Percentiles rank a stretch among this genome's conserved stretches.
These are phyloP conservation scores for Ceramica pisi DNA, from an alignment of 2,888 invertebrate genomes.

Conservation along the genomic window DNA sequence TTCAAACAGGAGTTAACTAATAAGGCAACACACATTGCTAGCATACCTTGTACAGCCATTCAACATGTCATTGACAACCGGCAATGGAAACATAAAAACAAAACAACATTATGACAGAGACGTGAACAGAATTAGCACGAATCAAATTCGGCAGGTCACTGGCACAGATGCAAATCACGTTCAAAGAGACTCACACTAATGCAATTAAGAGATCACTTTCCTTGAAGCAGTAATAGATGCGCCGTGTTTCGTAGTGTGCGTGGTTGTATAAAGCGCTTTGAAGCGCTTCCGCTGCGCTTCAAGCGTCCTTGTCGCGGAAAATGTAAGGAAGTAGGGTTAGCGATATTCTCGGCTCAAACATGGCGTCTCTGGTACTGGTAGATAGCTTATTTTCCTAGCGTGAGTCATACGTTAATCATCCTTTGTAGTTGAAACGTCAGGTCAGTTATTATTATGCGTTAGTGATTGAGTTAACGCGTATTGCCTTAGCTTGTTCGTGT, in stretches of 20 bases:
- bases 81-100: conserved; percentile 55
- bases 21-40: conserved; percentile 32
- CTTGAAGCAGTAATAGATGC: conserved; percentile 59
- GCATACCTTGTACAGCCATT: conserved; percentile 8
- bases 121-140: conserved; percentile 62
- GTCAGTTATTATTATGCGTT: conserved; percentile 26
- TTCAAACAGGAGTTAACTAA: conserved; percentile 22
- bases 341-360: conserved; percentile 44
- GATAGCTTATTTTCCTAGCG: conserved; percentile 50
- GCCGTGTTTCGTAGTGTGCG: conserved; percentile 39
- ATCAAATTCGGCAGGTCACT: conserved; percentile 58
- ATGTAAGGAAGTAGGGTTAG: conserved; percentile 58
- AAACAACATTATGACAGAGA: conserved; percentile 54
- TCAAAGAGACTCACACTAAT: conserved; percentile 30
- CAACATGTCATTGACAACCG: conserved; percentile 44
- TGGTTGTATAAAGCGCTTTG: conserved; percentile 43
- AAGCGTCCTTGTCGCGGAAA: conserved; percentile 57
- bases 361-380: conserved; percentile 39
- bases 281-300: conserved; percentile 61
- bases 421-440: conserved; percentile 38
- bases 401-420: conserved; percentile 53
- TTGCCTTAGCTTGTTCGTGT: conserved; percentile 21
- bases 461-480: conserved; percentile 35
- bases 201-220: conserved; percentile 47
- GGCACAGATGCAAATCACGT: conserved; percentile 64